phyloP scores from a whole-genome alignment of 2,888 invertebrate species.

The Calephelis perditalis region DNA sequence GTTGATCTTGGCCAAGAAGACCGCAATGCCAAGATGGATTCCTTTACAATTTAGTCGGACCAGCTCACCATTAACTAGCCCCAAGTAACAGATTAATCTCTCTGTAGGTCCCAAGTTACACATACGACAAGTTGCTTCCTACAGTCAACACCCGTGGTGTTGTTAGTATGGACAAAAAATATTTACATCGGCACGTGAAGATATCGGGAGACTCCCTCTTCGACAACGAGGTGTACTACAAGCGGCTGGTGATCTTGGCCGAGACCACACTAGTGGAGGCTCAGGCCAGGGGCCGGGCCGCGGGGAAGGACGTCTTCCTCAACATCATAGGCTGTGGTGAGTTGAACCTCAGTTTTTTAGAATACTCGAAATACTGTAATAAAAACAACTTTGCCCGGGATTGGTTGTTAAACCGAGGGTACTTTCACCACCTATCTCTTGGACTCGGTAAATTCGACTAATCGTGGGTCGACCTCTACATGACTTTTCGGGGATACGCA shows the following conservation, averaged over 20 bases:
- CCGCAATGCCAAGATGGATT: too few relatives aligned
- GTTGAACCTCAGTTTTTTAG: slow-evolving; percentile 18
- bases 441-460: too few relatives aligned
- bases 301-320: slow-evolving; percentile 70
- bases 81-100: too few relatives aligned
- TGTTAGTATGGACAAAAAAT: slow-evolving; percentile 25
- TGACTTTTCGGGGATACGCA: too few relatives aligned
- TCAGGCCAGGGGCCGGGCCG: slow-evolving; percentile 65
- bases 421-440: too few relatives aligned
- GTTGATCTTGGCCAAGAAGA: too few relatives aligned
- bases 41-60: too few relatives aligned
- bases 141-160: slow-evolving; percentile 30
- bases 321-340: slow-evolving; percentile 81
- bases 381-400: too few relatives aligned
- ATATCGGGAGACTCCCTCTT: slow-evolving; percentile 25
- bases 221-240: slow-evolving; percentile 44
- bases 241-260: slow-evolving; percentile 69
- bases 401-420: too few relatives aligned
- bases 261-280: slow-evolving; percentile 79
- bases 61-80: too few relatives aligned
- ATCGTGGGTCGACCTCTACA: too few relatives aligned
- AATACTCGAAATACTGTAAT: too few relatives aligned
- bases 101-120: slow-evolving; percentile 36
- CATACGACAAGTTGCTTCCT: slow-evolving; percentile 32
- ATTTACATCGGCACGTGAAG: slow-evolving; percentile 33